These are phyloP conservation scores for Trichonephila clavipes DNA, from an alignment of 1,140 invertebrate genomes.

Conservation along the genomic window DNA sequence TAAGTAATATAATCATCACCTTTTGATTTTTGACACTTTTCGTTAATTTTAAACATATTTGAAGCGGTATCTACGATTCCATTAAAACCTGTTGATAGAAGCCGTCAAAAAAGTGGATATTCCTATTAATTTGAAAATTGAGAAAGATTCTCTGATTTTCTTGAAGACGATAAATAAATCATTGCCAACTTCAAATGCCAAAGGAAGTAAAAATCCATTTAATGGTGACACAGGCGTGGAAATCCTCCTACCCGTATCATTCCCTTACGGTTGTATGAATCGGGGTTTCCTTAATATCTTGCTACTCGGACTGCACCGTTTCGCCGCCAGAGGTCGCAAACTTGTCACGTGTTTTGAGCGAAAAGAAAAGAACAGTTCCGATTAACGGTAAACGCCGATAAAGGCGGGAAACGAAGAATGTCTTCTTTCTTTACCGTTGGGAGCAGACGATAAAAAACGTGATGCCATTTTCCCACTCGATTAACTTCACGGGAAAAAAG, in stretches of 20 bases:
- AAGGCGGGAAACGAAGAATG: background rate
- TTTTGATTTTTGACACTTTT: too few species aligned
- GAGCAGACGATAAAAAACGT: conserved; percentile 61
- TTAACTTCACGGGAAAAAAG: conserved; percentile 26
- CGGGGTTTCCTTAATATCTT: background rate
- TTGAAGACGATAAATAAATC: background rate
- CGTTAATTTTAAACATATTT: too few species aligned
- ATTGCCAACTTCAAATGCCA: background rate
- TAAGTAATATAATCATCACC: too few species aligned
- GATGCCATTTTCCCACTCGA: conserved; percentile 57
- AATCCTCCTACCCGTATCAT: conserved; percentile 38
- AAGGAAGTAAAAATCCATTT: background rate
- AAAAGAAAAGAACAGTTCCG: conserved; percentile 39
- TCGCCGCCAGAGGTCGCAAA: conserved; percentile 59
- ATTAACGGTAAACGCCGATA: conserved; percentile 65
- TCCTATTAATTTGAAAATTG: too few species aligned
- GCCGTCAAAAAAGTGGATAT: too few species aligned
- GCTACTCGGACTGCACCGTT: background rate
- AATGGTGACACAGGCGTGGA: background rate
- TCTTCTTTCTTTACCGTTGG: conserved; percentile 9
- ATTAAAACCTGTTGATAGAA: too few species aligned
- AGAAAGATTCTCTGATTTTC: too few species aligned
- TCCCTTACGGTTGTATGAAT: conserved; percentile 64
- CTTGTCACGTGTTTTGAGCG: conserved; percentile 58
- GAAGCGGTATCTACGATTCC: too few species aligned